Evolutionary conservation across 2,888 invertebrate genomes (phyloP).

Genomic region (Diaphora mendica): DNA sequence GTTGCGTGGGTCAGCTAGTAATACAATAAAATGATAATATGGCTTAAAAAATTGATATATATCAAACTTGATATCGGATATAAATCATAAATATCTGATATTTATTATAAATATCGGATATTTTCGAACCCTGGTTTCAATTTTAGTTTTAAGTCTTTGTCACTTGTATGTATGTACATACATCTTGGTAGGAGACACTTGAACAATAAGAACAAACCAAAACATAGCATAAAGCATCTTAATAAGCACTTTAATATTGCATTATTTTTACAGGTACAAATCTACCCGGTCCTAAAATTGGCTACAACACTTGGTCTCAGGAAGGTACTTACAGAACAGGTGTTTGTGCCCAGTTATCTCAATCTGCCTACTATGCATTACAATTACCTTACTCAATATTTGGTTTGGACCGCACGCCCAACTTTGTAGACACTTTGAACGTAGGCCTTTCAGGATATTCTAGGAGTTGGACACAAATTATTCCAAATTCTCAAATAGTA

Average conservation of each 20-base stretch:
- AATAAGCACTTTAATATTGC: neutral
- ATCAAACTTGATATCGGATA: no score
- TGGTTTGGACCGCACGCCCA: constrained; percentile 98
- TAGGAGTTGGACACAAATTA: constrained; percentile 95
- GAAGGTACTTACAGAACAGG: constrained; percentile 93
- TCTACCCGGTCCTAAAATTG: constrained; percentile 95
- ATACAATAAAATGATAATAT: no score
- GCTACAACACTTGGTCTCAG: constrained; percentile 95
- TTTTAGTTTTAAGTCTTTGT: no score
- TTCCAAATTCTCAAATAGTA: constrained; percentile 99
- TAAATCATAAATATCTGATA: no score
- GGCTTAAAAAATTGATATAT: no score
- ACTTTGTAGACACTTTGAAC: constrained; percentile 96
- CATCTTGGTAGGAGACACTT: no score
- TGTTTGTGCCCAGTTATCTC: constrained; percentile 94
- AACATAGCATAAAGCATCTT: neutral
- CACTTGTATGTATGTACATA: no score
- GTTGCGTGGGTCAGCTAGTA: no score
- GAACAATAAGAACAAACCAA: neutral
- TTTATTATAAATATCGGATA: no score
- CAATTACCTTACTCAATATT: constrained; percentile 98
- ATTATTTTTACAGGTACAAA: constrained; percentile 88
- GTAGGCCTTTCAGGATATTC: constrained; percentile 91
- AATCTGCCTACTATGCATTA: constrained; percentile 96
- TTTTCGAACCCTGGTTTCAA: no score